Percentiles rank a stretch among this genome's conserved stretches.
These are phyloP conservation scores for Hirudo medicinalis DNA, from an alignment of 1,140 invertebrate species.

Conservation along the genomic window DNA sequence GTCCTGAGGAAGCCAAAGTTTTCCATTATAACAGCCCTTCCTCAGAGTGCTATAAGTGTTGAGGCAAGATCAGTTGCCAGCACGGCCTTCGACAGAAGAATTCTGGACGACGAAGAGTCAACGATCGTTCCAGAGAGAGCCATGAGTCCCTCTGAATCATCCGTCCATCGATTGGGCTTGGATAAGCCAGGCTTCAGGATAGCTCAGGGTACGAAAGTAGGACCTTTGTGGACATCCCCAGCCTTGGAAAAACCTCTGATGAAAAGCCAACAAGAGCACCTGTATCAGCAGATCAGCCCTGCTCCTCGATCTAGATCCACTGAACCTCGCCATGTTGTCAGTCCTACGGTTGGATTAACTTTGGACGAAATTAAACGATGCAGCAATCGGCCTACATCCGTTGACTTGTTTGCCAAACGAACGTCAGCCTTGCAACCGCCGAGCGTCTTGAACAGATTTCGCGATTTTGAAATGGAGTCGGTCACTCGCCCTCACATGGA, in stretches of 20 bases:
- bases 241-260: neutral
- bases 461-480: no score
- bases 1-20: neutral
- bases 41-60: neutral
- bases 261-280: neutral
- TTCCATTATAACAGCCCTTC: neutral
- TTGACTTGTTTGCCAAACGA: neutral
- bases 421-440: no score
- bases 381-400: neutral
- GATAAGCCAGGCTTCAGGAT: slow-evolving; percentile 8
- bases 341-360: neutral
- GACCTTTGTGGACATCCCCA: neutral
- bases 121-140: neutral
- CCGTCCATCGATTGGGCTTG: neutral
- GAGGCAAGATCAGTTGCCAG: no score
- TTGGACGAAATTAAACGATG: neutral
- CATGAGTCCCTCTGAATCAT: neutral
- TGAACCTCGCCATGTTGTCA: neutral
- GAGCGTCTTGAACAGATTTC: no score
- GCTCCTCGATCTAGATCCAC: slow-evolving; percentile 9
- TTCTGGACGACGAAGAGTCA: neutral
- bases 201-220: slow-evolving; percentile 3
- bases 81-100: no score
- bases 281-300: neutral
- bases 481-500: no score